A percentile compares a stretch with the other conserved stretches of the same genome.
Evolutionary conservation across 2,113 vertebrate species (phyloP).

Genomic region (Xenopus tropicalis): UCB_Xtro_10.0 CM004446.2:78011001-78011500

Average conservation of each 20-base stretch:
- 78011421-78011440: neutral
- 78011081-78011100: too few relatives aligned
- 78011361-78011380: neutral
- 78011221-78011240: neutral
- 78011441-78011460: constrained; percentile 1
- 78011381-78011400: neutral
- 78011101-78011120: neutral
- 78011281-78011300: neutral
- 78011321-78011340: neutral
- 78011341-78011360: neutral
- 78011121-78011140: neutral
- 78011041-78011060: too few relatives aligned
- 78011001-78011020: too few relatives aligned
- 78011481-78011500: neutral
- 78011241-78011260: neutral
- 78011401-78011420: neutral
- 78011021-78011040: too few relatives aligned
- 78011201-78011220: neutral
- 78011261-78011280: neutral
- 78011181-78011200: neutral
- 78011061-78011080: too few relatives aligned
- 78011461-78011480: neutral
- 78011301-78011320: neutral
- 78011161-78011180: neutral
- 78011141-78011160: neutral